These are phyloP conservation scores for Schlechtendalia chinensis DNA, from an alignment of 1,140 invertebrate species.

Conservation along the genomic window DNA sequence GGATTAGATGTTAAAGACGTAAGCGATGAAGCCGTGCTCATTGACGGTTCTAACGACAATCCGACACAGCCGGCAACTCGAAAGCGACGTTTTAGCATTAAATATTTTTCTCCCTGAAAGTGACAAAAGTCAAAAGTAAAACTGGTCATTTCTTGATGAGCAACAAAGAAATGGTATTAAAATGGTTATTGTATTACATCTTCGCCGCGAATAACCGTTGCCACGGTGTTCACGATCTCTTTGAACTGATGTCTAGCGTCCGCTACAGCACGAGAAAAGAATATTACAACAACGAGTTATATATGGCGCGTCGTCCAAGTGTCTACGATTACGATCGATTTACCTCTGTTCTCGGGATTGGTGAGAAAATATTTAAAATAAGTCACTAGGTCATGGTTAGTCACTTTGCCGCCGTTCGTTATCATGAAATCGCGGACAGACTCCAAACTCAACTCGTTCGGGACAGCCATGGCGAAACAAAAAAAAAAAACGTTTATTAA, in stretches of 20 bases:
- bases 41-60: slow-evolving; percentile 52
- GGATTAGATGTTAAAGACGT: slow-evolving; percentile 40
- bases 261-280: slow-evolving; percentile 61
- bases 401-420: slow-evolving; percentile 77
- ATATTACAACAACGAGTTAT: not conserved
- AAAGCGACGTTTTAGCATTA: slow-evolving; percentile 78
- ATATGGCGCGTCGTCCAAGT: no score
- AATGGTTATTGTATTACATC: slow-evolving; percentile 53
- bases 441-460: slow-evolving; percentile 73
- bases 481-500: not conserved
- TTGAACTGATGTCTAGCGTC: slow-evolving; percentile 83
- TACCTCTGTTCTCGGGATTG: slow-evolving; percentile 73
- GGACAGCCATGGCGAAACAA: slow-evolving; percentile 53
- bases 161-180: no score
- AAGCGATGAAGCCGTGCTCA: slow-evolving; percentile 45
- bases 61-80: slow-evolving; percentile 59
- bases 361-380: slow-evolving; percentile 83
- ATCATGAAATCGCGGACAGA: slow-evolving; percentile 81
- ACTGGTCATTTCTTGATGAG: not conserved
- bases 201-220: slow-evolving; percentile 68
- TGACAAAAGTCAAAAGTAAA: no score
- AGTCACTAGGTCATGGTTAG: slow-evolving; percentile 83
- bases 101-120: slow-evolving; percentile 72
- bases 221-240: slow-evolving; percentile 84
- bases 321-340: not conserved